Conservation (phyloP, 2,888 invertebrate genomes). For the Buathra laborator region DNA sequence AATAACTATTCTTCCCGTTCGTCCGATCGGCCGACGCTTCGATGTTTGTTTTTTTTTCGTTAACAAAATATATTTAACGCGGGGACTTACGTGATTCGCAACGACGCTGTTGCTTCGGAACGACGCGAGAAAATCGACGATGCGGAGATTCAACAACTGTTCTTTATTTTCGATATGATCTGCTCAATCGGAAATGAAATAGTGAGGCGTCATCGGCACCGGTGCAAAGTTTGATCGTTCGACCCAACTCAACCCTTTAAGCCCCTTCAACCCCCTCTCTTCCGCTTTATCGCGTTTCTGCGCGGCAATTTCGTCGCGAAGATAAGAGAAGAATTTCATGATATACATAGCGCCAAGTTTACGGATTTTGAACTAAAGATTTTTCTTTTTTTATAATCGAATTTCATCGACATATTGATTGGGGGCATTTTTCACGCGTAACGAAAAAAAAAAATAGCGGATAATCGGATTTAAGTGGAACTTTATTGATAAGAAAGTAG, state of each 20-base stretch:
- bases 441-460: background rate
- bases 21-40: slow-evolving; percentile 7
- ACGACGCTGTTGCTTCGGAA: background rate
- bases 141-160: background rate
- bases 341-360: background rate
- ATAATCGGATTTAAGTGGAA: slow-evolving; percentile 67
- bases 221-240: slow-evolving; percentile 41
- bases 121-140: background rate
- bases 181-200: slow-evolving; percentile 8
- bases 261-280: background rate
- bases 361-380: background rate
- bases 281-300: background rate
- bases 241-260: slow-evolving; percentile 37
- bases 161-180: background rate
- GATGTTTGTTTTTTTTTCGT: slow-evolving; percentile 3
- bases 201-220: slow-evolving; percentile 9
- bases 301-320: slow-evolving; percentile 18
- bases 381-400: background rate
- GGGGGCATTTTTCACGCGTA: background rate
- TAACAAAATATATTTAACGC: background rate
- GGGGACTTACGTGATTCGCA: slow-evolving; percentile 26
- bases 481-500: slow-evolving; percentile 76
- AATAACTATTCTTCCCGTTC: slow-evolving; percentile 33
- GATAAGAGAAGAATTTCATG: background rate
- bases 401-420: background rate